phyloP scores from a whole-genome alignment of 2,888 invertebrate genomes.

The Zootermopsis nevadensis region DNA sequence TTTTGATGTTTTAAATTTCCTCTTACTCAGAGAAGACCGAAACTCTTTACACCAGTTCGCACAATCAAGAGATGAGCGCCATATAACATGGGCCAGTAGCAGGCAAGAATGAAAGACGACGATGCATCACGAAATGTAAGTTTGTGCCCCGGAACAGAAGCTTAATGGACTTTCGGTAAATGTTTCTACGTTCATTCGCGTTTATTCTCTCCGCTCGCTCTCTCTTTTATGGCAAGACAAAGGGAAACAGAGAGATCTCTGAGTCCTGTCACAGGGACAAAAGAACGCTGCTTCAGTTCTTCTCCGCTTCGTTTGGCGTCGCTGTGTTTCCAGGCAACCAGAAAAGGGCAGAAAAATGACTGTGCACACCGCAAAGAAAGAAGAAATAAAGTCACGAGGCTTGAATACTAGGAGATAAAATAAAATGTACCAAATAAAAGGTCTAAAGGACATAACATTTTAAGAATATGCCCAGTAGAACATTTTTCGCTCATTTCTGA shows the following conservation, averaged over 20 bases:
- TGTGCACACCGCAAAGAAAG: conserved; percentile 35
- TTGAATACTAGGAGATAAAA: conserved; percentile 15
- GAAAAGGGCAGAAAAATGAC: conserved; percentile 29
- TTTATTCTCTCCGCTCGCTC: not conserved
- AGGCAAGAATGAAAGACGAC: not conserved
- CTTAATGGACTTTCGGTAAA: conserved; percentile 30
- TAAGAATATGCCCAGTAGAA: too few relatives aligned
- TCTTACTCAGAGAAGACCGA: not conserved
- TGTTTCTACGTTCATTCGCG: conserved; percentile 13
- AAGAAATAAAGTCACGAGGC: conserved; percentile 3
- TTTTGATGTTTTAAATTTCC: not conserved
- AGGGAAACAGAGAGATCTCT: not conserved
- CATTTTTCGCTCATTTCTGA: too few relatives aligned
- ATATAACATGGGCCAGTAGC: not conserved
- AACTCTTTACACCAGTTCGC: not conserved
- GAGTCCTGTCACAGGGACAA: conserved; percentile 27
- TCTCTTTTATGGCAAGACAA: conserved; percentile 4
- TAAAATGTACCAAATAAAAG: not conserved
- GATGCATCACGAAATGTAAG: not conserved
- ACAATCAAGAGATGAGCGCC: not conserved
- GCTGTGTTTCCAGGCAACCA: conserved; percentile 4
- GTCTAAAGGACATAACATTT: not conserved
- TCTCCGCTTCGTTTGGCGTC: conserved; percentile 28
- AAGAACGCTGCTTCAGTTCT: not conserved
- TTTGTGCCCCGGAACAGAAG: not conserved